Conservation (phyloP, 1,140 invertebrate species). For the Listronotus bonariensis region DNA sequence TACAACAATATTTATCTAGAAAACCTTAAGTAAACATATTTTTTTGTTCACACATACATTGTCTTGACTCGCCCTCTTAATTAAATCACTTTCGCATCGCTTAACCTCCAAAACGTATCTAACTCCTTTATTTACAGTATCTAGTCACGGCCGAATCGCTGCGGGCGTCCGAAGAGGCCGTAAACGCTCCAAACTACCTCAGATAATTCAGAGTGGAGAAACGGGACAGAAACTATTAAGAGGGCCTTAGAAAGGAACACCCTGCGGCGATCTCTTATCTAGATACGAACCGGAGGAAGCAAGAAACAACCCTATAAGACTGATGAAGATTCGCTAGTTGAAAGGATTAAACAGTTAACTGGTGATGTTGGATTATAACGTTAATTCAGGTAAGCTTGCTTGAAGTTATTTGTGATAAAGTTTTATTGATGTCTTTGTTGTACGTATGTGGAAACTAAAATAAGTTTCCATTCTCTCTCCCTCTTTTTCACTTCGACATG, state of each 20-base stretch:
- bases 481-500: no score
- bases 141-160: constrained; percentile 68
- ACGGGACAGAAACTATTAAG: constrained; percentile 64
- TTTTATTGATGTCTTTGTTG: no score
- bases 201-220: constrained; percentile 55
- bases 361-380: constrained; percentile 74
- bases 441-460: no score
- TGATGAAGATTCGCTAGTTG: constrained; percentile 72
- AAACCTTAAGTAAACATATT: no score
- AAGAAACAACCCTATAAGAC: constrained; percentile 61
- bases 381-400: constrained; percentile 48
- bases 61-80: not conserved
- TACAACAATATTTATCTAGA: no score
- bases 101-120: no score
- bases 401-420: no score
- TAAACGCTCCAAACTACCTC: constrained; percentile 63
- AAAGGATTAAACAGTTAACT: constrained; percentile 78
- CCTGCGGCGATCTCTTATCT: constrained; percentile 56
- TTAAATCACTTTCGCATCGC: not conserved
- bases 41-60: no score
- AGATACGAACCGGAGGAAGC: constrained; percentile 60
- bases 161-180: constrained; percentile 67
- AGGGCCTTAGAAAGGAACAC: constrained; percentile 76
- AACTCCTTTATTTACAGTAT: constrained; percentile 54
- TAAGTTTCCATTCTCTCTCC: no score